These are phyloP conservation scores for Zaprionus nigranus DNA, from an alignment of 1,140 invertebrate species.

Conservation along the genomic window DNA sequence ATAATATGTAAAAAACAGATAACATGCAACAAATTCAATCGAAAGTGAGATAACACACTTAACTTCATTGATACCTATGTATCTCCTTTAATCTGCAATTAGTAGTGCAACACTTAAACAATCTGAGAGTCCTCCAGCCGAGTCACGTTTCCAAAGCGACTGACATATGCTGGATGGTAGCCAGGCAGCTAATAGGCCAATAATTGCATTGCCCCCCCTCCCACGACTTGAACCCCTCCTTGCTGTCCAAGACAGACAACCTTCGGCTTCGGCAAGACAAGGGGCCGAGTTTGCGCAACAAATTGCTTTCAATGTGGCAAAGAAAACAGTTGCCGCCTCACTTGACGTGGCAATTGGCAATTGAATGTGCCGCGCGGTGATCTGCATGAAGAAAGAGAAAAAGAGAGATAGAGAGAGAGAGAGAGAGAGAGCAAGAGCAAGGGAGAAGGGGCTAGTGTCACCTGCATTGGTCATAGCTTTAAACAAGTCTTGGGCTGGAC, in stretches of 20 bases:
- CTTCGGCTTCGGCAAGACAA: constrained; percentile 19
- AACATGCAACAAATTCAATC: too few relatives aligned
- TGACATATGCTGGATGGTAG: constrained; percentile 30
- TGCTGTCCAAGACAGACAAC: constrained; percentile 30
- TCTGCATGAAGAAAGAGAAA: constrained; percentile 6
- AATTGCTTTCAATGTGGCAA: constrained; percentile 38
- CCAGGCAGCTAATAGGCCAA: constrained; percentile 42
- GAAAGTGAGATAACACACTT: too few relatives aligned
- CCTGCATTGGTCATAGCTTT: constrained; percentile 36
- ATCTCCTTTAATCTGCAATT: not conserved
- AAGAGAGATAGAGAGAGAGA: not conserved
- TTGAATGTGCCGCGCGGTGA: constrained; percentile 35
- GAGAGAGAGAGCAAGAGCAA: not conserved
- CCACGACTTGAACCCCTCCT: not conserved
- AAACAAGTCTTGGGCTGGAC: constrained; percentile 31
- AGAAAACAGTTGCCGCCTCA: constrained; percentile 39
- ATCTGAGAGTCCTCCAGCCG: not conserved
- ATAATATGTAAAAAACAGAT: too few relatives aligned
- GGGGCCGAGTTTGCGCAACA: constrained; percentile 47
- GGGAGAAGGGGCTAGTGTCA: constrained; percentile 15
- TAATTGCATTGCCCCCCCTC: constrained; percentile 22
- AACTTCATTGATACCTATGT: not conserved
- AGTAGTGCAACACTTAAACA: not conserved
- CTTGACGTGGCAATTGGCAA: constrained; percentile 36
- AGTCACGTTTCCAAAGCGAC: constrained; percentile 39